Percentiles rank a stretch among this genome's conserved stretches.
Conservation (phyloP, 2,888 invertebrate species). For the Drosophila phalerata region DNA sequence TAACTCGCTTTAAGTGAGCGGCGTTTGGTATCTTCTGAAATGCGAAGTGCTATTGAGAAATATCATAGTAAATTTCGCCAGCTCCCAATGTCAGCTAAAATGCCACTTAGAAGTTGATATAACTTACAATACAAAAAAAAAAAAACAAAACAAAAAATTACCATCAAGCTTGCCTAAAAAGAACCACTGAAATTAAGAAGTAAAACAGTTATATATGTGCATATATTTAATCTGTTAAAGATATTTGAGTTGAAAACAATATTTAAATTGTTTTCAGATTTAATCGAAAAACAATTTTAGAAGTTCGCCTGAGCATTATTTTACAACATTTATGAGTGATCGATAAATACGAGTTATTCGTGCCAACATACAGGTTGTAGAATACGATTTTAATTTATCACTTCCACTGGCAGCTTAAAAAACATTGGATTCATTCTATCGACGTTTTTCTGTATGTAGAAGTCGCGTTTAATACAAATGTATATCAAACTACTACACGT, state of each 20-base stretch:
- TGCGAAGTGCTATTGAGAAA: conserved; percentile 47
- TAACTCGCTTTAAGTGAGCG: conserved; percentile 56
- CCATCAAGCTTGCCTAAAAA: background rate
- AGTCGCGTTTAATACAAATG: conserved; percentile 7
- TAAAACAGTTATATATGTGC: too few relatives aligned
- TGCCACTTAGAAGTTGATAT: conserved; percentile 30
- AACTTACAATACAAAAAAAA: too few relatives aligned
- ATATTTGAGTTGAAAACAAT: background rate
- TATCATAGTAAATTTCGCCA: conserved; percentile 45
- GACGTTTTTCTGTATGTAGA: conserved; percentile 3
- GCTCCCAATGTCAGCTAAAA: conserved; percentile 26
- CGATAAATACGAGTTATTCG: background rate
- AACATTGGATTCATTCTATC: background rate
- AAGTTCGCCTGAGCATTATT: background rate
- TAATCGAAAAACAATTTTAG: background rate
- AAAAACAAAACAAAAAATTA: background rate
- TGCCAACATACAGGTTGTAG: background rate
- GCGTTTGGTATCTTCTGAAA: conserved; percentile 29
- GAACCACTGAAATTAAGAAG: too few relatives aligned
- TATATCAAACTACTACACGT: conserved; percentile 13
- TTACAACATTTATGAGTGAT: background rate
- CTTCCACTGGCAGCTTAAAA: background rate
- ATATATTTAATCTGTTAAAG: too few relatives aligned
- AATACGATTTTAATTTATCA: background rate
- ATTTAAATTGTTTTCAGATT: background rate